Conservation (phyloP, 2,797 vertebrate genomes). For the Jordanella pulchra region DNA sequence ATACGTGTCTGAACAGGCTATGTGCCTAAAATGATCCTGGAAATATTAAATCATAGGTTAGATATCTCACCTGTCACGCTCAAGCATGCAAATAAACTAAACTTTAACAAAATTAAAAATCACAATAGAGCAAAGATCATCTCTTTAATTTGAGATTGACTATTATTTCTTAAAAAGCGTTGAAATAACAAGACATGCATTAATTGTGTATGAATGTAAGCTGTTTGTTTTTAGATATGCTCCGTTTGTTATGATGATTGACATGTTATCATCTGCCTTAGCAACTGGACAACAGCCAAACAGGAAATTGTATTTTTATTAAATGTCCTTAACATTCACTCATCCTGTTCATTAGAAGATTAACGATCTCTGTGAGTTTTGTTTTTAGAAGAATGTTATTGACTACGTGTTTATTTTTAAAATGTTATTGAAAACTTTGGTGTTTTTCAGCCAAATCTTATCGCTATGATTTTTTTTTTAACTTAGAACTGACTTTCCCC, state of each 20-base stretch:
- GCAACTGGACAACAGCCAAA: not conserved
- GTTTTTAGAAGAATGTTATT: not conserved
- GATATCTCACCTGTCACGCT: constrained; percentile 20
- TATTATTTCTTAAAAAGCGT: not conserved
- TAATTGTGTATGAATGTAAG: not conserved
- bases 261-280: not conserved
- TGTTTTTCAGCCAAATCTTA: not conserved
- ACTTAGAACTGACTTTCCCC: not conserved
- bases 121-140: not conserved
- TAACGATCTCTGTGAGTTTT: not conserved
- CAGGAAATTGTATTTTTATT: not conserved
- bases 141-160: not conserved
- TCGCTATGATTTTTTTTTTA: not conserved
- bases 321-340: not conserved
- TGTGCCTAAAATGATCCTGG: constrained; percentile 14
- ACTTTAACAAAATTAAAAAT: constrained; percentile 13
- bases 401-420: not conserved
- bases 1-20: constrained; percentile 45
- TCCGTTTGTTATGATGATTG: not conserved
- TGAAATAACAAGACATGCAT: not conserved
- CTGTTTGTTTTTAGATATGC: not conserved
- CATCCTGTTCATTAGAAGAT: not conserved
- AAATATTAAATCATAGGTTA: constrained; percentile 16
- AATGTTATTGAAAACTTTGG: not conserved
- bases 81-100: constrained; percentile 13